Percentiles rank a stretch among this genome's conserved stretches.
Conservation (phyloP, 2,797 vertebrate species). For the Urosaurus nigricauda region DNA sequence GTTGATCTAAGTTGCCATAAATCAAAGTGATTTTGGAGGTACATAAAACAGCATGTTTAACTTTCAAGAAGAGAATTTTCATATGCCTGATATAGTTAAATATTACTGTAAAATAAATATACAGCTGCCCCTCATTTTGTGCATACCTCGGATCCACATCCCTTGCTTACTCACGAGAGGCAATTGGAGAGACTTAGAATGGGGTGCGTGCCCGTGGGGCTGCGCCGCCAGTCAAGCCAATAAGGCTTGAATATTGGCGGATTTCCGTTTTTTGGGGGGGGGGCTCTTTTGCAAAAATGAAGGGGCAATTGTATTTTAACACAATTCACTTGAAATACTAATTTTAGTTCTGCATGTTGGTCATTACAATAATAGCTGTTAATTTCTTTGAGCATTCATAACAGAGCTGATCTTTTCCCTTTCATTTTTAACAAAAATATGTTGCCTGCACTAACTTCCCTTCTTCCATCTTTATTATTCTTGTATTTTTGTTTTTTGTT, state of each 20-base stretch:
- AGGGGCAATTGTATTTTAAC: background rate
- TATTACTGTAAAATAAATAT: background rate
- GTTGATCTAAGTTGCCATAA: no score
- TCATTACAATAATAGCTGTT: background rate
- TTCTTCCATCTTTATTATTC: conserved; percentile 22
- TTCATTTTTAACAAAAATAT: conserved; percentile 36
- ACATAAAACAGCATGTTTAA: background rate
- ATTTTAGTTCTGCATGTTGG: background rate
- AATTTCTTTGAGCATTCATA: background rate
- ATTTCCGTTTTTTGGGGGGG: no score
- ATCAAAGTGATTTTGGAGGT: no score
- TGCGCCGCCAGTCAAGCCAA: no score
- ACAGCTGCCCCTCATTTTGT: no score
- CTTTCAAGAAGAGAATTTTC: background rate
- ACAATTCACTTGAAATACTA: background rate
- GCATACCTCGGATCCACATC: no score
- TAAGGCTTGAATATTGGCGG: no score
- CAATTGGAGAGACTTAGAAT: no score
- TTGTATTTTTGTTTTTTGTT: background rate
- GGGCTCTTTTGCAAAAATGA: no score
- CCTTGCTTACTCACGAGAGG: no score
- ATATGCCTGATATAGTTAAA: background rate
- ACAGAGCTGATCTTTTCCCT: conserved; percentile 22
- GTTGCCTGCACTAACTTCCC: background rate
- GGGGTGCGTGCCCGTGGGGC: no score